Evolutionary conservation across 2,797 vertebrate genomes (phyloP).

Genomic region (Luscinia megarhynchos): DNA sequence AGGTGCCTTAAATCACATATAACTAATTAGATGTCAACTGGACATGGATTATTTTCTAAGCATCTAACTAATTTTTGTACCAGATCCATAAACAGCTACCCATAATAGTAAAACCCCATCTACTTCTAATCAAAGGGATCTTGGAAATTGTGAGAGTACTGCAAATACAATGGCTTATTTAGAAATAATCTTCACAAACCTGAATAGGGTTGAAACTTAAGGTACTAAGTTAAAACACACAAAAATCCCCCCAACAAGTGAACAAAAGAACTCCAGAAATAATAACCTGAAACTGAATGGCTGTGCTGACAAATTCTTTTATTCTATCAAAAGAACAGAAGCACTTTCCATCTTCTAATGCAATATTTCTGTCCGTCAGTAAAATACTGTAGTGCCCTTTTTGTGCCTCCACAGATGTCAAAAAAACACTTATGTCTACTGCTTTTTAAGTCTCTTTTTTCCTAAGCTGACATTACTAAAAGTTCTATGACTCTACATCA

Average conservation of each 20-base stretch:
- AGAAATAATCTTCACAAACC: background rate
- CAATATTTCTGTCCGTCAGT: background rate
- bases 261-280: background rate
- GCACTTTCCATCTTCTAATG: background rate
- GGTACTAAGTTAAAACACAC: background rate
- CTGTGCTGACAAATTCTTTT: background rate
- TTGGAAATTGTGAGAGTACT: background rate
- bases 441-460: constrained; percentile 15
- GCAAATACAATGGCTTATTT: background rate
- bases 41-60: background rate
- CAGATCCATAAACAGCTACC: background rate
- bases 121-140: background rate
- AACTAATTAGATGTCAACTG: background rate
- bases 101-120: background rate
- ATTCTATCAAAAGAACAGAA: background rate
- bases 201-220: background rate
- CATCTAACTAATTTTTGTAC: background rate
- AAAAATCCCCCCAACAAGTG: background rate
- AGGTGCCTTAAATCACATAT: background rate
- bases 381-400: background rate
- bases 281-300: background rate
- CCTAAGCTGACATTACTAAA: constrained; percentile 52
- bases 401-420: background rate
- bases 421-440: background rate
- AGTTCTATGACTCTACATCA: constrained; percentile 62